These are phyloP conservation scores for Varanus salvator DNA, from an alignment of 2,113 vertebrate genomes.

Conservation along the genomic window DNA sequence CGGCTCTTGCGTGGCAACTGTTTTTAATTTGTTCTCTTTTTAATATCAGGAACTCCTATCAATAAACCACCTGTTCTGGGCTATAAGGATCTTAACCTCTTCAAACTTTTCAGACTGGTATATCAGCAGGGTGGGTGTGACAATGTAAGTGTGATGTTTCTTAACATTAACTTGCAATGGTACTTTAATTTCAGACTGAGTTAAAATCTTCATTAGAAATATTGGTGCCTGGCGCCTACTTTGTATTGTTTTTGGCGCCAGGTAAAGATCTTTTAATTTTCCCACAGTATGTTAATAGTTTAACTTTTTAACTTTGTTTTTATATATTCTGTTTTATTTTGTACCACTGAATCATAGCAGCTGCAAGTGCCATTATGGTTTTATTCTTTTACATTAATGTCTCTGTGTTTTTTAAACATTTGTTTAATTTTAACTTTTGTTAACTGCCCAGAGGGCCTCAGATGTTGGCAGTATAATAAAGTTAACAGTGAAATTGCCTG, in stretches of 20 bases:
- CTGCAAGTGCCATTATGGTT: no score
- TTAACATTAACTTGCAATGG: neutral
- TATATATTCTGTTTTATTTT: no score
- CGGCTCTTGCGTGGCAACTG: constrained; percentile 16
- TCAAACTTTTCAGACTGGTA: constrained; percentile 96
- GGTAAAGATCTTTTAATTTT: no score
- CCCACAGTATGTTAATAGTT: no score
- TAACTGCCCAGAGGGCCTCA: no score
- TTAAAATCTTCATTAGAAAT: neutral
- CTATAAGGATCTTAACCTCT: constrained; percentile 98
- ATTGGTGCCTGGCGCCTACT: neutral
- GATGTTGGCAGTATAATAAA: no score
- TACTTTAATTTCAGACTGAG: neutral
- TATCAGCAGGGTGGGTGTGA: constrained; percentile 94
- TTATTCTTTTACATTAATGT: no score
- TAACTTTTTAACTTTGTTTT: no score
- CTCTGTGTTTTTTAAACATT: no score
- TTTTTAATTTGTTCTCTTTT: constrained; percentile 41
- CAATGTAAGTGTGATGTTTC: constrained; percentile 81
- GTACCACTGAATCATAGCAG: no score
- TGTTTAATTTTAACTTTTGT: no score
- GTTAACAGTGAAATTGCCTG: neutral
- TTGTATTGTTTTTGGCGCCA: no score
- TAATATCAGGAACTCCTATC: constrained; percentile 91
- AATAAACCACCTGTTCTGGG: constrained; percentile 98